These are phyloP conservation scores for Leguminivora glycinivorella DNA, from an alignment of 1,140 invertebrate genomes.

Conservation along the genomic window DNA sequence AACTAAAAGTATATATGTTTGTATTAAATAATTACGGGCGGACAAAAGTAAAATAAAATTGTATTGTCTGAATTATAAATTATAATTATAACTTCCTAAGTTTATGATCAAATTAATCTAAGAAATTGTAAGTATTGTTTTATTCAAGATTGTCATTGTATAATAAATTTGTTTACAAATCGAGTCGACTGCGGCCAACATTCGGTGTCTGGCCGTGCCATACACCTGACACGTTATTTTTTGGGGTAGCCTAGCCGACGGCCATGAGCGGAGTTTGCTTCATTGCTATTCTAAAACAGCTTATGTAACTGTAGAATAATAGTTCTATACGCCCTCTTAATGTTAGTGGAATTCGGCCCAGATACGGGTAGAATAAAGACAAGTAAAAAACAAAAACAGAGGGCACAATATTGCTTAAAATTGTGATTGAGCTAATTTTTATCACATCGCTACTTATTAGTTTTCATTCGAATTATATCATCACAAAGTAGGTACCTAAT, in stretches of 20 bases:
- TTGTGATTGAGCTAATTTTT: no score
- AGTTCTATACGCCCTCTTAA: background rate
- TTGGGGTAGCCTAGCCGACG: background rate
- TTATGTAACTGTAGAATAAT: background rate
- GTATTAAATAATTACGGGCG: no score
- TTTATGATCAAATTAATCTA: no score
- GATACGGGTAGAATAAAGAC: background rate
- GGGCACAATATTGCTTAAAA: no score
- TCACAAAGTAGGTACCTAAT: no score
- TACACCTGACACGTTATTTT: constrained; percentile 20
- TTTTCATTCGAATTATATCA: no score
- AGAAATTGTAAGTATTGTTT: background rate
- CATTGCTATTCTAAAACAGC: background rate
- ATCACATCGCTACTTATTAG: no score
- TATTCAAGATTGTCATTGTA: background rate
- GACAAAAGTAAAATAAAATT: no score
- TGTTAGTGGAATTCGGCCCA: background rate
- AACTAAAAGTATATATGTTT: no score
- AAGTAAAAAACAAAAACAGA: no score
- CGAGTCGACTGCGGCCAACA: constrained; percentile 9
- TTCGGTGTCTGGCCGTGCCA: constrained; percentile 16
- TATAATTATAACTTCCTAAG: no score
- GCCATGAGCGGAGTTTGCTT: background rate
- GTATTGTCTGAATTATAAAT: no score
- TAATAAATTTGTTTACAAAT: constrained; percentile 9